These are phyloP conservation scores for Cryptophagus acutangulus DNA, from an alignment of 2,888 invertebrate genomes.

Conservation along the genomic window DNA sequence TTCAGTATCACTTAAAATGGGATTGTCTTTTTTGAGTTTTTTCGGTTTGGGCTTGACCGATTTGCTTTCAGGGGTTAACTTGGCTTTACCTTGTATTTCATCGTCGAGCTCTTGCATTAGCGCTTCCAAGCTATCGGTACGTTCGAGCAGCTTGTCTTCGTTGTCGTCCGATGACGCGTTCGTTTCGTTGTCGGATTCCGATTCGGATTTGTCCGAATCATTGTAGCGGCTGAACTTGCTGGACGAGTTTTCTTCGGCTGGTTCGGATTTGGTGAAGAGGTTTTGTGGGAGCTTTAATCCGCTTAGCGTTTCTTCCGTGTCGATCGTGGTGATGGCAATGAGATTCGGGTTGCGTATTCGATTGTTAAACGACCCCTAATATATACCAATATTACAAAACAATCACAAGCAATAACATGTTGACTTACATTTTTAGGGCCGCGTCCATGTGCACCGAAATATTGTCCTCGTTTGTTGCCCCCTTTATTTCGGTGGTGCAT, in stretches of 20 bases:
- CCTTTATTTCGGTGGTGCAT: too few species aligned
- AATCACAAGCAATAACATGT: too few species aligned
- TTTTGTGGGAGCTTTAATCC: constrained; percentile 40
- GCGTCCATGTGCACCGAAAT: too few species aligned
- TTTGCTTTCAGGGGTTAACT: constrained; percentile 11
- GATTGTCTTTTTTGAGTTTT: constrained; percentile 16
- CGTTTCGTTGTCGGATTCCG: constrained; percentile 34
- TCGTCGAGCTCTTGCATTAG: constrained; percentile 53
- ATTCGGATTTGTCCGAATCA: constrained; percentile 48
- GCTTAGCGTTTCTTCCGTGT: constrained; percentile 28
- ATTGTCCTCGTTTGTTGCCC: too few species aligned
- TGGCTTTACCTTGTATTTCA: constrained; percentile 45
- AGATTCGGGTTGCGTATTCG: constrained; percentile 47
- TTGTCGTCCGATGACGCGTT: constrained; percentile 28
- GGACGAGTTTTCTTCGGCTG: constrained; percentile 20
- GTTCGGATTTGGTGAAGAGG: constrained; percentile 32
- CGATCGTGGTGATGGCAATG: constrained; percentile 50
- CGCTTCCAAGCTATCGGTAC: constrained; percentile 51
- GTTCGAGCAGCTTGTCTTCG: constrained; percentile 41
- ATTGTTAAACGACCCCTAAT: constrained; percentile 37
- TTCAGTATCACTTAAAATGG: constrained; percentile 20
- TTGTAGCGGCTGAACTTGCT: constrained; percentile 53
- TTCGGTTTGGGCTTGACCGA: constrained; percentile 12
- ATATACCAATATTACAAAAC: constrained; percentile 11
- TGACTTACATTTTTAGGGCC: too few species aligned